A percentile compares a stretch with the other conserved stretches of the same genome.
Evolutionary conservation across 2,797 vertebrate genomes (phyloP).

Genomic region (Apodemus agrarius): DNA sequence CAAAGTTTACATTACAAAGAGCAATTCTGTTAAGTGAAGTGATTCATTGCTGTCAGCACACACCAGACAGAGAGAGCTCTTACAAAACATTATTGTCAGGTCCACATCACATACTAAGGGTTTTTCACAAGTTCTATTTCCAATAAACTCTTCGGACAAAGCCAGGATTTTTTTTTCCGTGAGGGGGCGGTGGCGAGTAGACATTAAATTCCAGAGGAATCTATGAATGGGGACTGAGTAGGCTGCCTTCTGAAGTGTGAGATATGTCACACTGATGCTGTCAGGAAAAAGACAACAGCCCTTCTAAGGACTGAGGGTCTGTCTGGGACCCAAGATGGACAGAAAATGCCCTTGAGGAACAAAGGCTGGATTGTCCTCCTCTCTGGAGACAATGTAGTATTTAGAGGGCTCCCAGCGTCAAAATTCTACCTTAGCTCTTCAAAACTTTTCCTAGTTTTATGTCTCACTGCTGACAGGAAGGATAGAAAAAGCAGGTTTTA

Average conservation of each 20-base stretch:
- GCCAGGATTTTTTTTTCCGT: conserved; percentile 61
- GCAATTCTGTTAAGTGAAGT: conserved; percentile 89
- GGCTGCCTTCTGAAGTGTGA: conserved; percentile 88
- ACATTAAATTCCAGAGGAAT: conserved; percentile 85
- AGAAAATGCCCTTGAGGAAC: conserved; percentile 85
- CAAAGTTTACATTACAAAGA: conserved; percentile 93
- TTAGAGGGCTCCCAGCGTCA: conserved; percentile 76
- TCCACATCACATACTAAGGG: conserved; percentile 84
- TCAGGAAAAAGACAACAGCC: conserved; percentile 91
- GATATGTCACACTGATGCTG: conserved; percentile 87
- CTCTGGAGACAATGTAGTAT: conserved; percentile 80
- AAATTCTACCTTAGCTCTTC: conserved; percentile 76
- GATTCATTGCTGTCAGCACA: conserved; percentile 90
- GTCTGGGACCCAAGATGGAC: conserved; percentile 88
- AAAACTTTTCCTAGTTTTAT: conserved; percentile 64
- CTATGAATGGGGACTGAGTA: conserved; percentile 90
- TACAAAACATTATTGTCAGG: conserved; percentile 92
- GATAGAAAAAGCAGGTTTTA: conserved; percentile 15
- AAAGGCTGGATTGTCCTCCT: conserved; percentile 84
- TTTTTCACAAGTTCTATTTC: conserved; percentile 86
- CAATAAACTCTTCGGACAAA: conserved; percentile 88
- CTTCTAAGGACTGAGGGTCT: conserved; percentile 87
- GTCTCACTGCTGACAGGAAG: background rate
- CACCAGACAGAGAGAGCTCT: conserved; percentile 88
- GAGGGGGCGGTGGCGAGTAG: conserved; percentile 64